These are phyloP conservation scores for Hippocampus comes DNA, from an alignment of 2,113 vertebrate species.

Conservation along the genomic window DNA sequence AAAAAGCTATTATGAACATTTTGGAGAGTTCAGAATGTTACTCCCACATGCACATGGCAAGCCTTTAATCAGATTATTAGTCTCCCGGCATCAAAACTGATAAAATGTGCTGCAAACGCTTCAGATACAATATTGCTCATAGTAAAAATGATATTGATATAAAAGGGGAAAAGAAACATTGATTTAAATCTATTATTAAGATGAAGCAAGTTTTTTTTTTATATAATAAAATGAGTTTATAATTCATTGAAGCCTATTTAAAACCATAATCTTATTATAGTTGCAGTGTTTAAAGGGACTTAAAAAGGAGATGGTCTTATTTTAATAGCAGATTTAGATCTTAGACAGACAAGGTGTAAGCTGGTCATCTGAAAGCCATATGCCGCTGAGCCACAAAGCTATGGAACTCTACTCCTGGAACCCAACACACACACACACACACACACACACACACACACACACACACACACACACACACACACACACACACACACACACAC, in stretches of 20 bases:
- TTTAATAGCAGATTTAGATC: conserved; percentile 71
- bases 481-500: too few relatives aligned
- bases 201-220: conserved; percentile 16
- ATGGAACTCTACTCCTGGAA: conserved; percentile 23
- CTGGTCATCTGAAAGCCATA: conserved; percentile 72
- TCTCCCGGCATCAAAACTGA: conserved; percentile 30
- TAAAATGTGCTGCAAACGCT: conserved; percentile 2
- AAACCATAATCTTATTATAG: conserved; percentile 72
- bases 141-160: conserved; percentile 10
- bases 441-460: background rate
- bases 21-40: conserved; percentile 30
- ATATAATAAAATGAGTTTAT: conserved; percentile 26
- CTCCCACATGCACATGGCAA: conserved; percentile 24
- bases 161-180: conserved; percentile 2
- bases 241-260: conserved; percentile 36
- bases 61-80: conserved; percentile 59
- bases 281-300: conserved; percentile 69
- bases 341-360: conserved; percentile 68
- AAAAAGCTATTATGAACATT: conserved; percentile 46
- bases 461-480: background rate
- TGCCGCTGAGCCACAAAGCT: conserved; percentile 66
- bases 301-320: conserved; percentile 69
- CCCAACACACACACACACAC: background rate
- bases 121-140: background rate
- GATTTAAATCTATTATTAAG: conserved; percentile 14